Conservation (phyloP, 2,113 vertebrate genomes). For the Bos indicus region DNA sequence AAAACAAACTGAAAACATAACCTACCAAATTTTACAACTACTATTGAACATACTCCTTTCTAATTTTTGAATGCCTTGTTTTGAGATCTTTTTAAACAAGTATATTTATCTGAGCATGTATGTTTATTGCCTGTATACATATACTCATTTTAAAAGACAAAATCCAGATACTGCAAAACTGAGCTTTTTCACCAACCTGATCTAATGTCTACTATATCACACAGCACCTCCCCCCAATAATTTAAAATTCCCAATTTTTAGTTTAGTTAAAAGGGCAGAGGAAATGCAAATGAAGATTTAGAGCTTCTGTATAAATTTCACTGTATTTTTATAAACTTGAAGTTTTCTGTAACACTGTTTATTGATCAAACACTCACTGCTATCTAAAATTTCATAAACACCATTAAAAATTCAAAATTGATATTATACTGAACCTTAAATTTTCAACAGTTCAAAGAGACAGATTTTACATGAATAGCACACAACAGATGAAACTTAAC, state of each 20-base stretch:
- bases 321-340: conserved; percentile 83
- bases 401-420: conserved; percentile 88
- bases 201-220: conserved; percentile 70
- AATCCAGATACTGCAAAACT: conserved; percentile 75
- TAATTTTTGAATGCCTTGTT: conserved; percentile 75
- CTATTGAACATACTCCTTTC: conserved; percentile 75
- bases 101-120: conserved; percentile 75
- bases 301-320: conserved; percentile 84
- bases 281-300: conserved; percentile 82
- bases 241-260: conserved; percentile 82
- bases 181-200: conserved; percentile 71
- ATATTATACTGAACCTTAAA: conserved; percentile 86
- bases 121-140: conserved; percentile 66
- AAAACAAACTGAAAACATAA: conserved; percentile 48
- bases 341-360: conserved; percentile 86
- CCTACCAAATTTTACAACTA: conserved; percentile 79
- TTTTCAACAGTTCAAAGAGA: conserved; percentile 85
- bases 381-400: conserved; percentile 89
- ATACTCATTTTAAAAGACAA: conserved; percentile 81
- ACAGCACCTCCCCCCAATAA: conserved; percentile 62
- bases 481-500: conserved; percentile 78
- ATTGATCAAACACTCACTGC: conserved; percentile 85
- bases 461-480: conserved; percentile 83
- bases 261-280: conserved; percentile 84
- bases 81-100: conserved; percentile 76